Evolutionary conservation across 2,888 invertebrate genomes (phyloP), one percentile per base, ranked within the genome.

Genomic region (Phyto melanocephala): DNA sequence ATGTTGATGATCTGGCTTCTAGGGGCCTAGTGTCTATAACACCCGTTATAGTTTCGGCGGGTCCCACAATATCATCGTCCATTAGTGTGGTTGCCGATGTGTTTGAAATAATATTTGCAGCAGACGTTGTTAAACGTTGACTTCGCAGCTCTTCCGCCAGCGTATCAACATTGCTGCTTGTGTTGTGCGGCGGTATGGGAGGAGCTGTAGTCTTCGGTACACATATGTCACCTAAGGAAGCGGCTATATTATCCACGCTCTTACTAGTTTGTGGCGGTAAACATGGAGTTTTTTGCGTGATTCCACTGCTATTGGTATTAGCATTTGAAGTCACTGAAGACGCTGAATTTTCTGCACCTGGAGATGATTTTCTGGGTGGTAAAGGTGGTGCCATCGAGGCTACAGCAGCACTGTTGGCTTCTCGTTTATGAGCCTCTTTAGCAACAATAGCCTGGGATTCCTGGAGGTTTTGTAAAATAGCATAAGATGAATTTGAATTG

Each of bases 41-140:
- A 0, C 95, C 95, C 17, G 93, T 93, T 74, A 95, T 95, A 4
- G 95, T 95, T 88, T 95, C 95, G 0, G 95, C 94, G 4, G 95
- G 94, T 0, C 95, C 95, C 0, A 95, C 93, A 87, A 94, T 93
- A 17, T 88, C 88, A 47, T 90, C 90, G 67, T 88, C 88, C 74
- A 88, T 77, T 78, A 90, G 84, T 47, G 88, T 58, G 84, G 85
- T 63, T 6, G 52, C 54, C 24, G 84, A 56, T 22, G 62, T 62
- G 13, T 67, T 79, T 40, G 67, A 72, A 52, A 50, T 72, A 11
- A 60, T 15, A 33, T 68, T 75, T 22, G 85, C 77, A 77, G 72
- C 86, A 85, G 56, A 67, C 47, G 78, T 15, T 67, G 47, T 86
- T 62, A 90, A 87, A 76, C 88, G 87, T 74, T 90, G 90, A 33